These are phyloP conservation scores for Antrozous pallidus DNA, from an alignment of 2,797 vertebrate species.

Conservation along the genomic window DNA sequence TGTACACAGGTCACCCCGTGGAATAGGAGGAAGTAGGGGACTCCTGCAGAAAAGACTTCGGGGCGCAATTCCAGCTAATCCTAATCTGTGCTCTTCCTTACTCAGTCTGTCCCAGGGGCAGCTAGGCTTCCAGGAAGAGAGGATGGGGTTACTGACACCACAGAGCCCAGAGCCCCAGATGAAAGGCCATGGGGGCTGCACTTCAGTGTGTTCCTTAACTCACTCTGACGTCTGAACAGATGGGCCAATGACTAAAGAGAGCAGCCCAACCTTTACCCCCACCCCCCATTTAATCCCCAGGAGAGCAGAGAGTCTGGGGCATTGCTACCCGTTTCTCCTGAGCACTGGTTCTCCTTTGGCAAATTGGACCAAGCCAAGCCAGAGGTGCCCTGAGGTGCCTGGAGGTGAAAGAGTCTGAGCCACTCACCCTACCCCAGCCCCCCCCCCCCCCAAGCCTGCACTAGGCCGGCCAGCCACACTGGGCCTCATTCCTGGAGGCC, in stretches of 20 bases:
- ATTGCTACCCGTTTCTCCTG: neutral
- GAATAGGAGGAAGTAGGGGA: neutral
- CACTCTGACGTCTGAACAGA: conserved; percentile 65
- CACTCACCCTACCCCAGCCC: neutral
- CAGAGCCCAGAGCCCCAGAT: neutral
- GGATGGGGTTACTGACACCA: neutral
- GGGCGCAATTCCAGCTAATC: neutral
- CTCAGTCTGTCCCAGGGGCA: neutral
- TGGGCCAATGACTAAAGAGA: conserved; percentile 12
- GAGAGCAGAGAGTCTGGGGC: neutral
- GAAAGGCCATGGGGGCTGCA: conserved; percentile 20
- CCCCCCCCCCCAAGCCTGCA: conserved; percentile 39
- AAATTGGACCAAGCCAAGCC: neutral
- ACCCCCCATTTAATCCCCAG: neutral
- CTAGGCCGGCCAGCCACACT: neutral
- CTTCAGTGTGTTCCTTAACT: conserved; percentile 54
- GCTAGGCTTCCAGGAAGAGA: neutral
- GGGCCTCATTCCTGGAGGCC: conserved; percentile 68
- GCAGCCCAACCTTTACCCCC: neutral
- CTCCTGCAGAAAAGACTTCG: neutral
- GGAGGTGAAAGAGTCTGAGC: neutral
- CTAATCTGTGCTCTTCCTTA: neutral
- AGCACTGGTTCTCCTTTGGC: neutral
- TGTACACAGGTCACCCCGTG: neutral
- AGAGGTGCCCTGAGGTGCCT: neutral